Evolutionary conservation across 1,140 invertebrate species (phyloP).

Genomic region (Drosophila ogumai): DNA sequence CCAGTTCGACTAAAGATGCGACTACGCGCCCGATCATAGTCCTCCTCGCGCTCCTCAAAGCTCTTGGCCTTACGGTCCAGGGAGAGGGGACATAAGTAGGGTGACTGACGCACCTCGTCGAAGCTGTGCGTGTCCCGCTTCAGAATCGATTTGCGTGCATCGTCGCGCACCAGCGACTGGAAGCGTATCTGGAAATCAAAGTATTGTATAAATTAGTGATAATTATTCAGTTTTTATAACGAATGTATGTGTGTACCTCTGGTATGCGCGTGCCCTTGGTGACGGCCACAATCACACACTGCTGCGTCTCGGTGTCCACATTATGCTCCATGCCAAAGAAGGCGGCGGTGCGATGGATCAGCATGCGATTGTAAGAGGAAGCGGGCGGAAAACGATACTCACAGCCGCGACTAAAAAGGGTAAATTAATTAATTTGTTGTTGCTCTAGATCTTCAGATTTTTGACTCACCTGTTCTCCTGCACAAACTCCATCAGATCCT

Average conservation of each 20-base stretch:
- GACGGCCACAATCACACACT: conserved; percentile 90
- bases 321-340: conserved; percentile 98
- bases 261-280: conserved; percentile 92
- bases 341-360: conserved; percentile 96
- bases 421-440: background rate
- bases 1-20: conserved; percentile 90
- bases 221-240: background rate
- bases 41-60: conserved; percentile 95
- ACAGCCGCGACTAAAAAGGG: conserved; percentile 85
- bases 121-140: conserved; percentile 92
- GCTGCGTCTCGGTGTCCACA: conserved; percentile 92
- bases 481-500: conserved; percentile 93
- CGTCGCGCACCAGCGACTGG: conserved; percentile 88
- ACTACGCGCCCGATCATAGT: conserved; percentile 92
- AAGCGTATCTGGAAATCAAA: conserved; percentile 85
- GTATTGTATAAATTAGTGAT: background rate
- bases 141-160: conserved; percentile 92
- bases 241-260: conserved; percentile 67
- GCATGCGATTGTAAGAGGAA: conserved; percentile 97
- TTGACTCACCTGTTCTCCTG: conserved; percentile 91
- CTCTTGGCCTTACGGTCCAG: conserved; percentile 92
- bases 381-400: conserved; percentile 94
- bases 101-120: conserved; percentile 87
- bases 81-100: conserved; percentile 85
- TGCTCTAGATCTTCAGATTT: no score